Percentiles rank a stretch among this genome's conserved stretches.
Conservation (phyloP, 2,797 vertebrate genomes). For the Gorsachius magnificus region DNA sequence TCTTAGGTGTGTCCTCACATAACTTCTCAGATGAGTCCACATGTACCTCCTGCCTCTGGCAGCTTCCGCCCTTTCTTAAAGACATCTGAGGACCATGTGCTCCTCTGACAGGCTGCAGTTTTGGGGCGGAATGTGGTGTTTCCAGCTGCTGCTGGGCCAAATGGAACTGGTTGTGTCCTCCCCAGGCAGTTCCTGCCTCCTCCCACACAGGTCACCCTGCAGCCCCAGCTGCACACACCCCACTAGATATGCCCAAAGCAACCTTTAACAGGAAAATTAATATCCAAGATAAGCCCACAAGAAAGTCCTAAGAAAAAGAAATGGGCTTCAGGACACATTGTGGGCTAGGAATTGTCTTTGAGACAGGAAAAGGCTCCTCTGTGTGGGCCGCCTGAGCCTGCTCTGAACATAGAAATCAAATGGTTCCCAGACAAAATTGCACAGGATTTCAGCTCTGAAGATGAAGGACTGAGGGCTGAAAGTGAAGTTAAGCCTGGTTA, state of each 20-base stretch:
- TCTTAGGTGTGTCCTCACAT: neutral
- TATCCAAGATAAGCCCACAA: neutral
- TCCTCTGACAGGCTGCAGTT: neutral
- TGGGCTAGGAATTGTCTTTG: neutral
- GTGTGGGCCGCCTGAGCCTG: neutral
- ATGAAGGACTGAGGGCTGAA: neutral
- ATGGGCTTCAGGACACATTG: neutral
- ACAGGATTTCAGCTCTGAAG: neutral
- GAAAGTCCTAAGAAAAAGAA: neutral
- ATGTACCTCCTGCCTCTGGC: neutral
- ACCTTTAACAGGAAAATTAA: neutral
- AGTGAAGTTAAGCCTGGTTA: neutral
- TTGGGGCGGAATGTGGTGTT: neutral
- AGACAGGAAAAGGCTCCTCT: neutral
- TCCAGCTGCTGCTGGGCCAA: neutral
- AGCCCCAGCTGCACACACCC: fast-evolving
- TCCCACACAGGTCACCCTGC: neutral
- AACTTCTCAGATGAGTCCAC: neutral
- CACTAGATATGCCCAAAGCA: neutral
- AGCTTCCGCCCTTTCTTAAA: neutral
- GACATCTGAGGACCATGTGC: fast-evolving
- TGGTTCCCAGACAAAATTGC: neutral
- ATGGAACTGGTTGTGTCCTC: neutral
- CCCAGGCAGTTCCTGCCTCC: neutral
- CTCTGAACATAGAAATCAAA: neutral